Base-by-base conservation (phyloP, 2,888 invertebrate species). In the Merodon equestris region DNA sequence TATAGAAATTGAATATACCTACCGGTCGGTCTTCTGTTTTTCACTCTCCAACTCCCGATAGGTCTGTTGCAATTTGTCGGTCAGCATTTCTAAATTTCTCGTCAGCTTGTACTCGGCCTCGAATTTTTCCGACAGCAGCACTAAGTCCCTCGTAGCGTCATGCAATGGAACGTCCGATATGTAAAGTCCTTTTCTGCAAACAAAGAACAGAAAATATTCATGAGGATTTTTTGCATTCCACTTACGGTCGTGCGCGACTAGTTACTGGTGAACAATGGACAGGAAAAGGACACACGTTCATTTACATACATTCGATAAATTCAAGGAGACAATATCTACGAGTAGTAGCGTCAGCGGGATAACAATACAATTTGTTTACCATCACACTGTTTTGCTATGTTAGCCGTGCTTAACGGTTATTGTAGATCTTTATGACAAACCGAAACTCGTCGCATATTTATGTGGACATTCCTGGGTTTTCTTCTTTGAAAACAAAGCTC, bases 21-120 rank as follows among this genome's bases (percentile, higher is more conserved):
- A 96, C 97, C 96, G 94, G 90, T 98, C 97, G 38, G 98, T 98
- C 90, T 97, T 98, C 89, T 96, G 94, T 87, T 98, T 98, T 89
- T 98, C 98, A 45, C 94, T 93, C 85, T 97, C 97, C 84, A 98
- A 90, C 87, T 97, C 97, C 76, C 97, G 91, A 89, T 97, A 96
- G 0, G 97, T 97, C 88, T 97, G 96, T 87, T 98, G 97, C 74
- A 98, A 91, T 89, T 97, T 97, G 86, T 98, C 98, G 17, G 97
- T 98, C 10, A 98, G 91, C 76, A 97, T 93, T 89, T 98, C 98
- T 84, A 98, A 90, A 88, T 96, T 97, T 86, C 96, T 94, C 0
- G 97, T 97, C 83, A 98, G 90, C 87, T 97, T 97, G 90, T 98
- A 98, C 89, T 98, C 98, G 0, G 97, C 97, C 89, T 97, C 97